These are phyloP conservation scores for Pseudorasbora parva DNA, from an alignment of 2,113 vertebrate species.

Conservation along the genomic window DNA sequence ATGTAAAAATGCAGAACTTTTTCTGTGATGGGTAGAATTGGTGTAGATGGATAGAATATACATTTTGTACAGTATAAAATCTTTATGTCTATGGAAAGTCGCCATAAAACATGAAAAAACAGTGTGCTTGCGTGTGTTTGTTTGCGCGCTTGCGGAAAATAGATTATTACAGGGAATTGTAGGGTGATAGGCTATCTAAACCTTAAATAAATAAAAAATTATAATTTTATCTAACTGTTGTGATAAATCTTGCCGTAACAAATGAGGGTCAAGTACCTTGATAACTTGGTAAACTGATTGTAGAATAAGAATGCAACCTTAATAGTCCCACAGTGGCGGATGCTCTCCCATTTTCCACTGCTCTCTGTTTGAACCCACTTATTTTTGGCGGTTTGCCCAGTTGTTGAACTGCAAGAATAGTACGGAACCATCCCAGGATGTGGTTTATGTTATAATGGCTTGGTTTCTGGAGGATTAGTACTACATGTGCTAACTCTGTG, in stretches of 20 bases:
- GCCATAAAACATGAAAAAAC: too few relatives aligned
- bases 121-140: too few relatives aligned
- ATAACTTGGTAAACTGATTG: background rate
- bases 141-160: too few relatives aligned
- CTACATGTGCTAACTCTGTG: background rate
- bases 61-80: too few relatives aligned
- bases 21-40: too few relatives aligned
- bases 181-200: slow-evolving; percentile 19
- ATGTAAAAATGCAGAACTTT: too few relatives aligned
- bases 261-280: slow-evolving; percentile 12
- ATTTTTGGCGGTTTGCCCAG: slow-evolving; percentile 18
- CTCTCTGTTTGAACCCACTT: background rate
- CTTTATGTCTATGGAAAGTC: too few relatives aligned
- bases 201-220: background rate
- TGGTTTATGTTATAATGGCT: background rate
- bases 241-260: background rate
- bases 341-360: background rate
- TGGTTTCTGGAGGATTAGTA: background rate
- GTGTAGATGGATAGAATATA: too few relatives aligned
- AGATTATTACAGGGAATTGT: too few relatives aligned
- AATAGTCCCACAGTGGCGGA: background rate
- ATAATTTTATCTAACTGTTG: background rate
- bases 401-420: background rate
- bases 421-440: background rate
- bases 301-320: background rate